Evolutionary conservation across 2,888 invertebrate genomes (phyloP).

Genomic region (Microplitis deprimator): DNA sequence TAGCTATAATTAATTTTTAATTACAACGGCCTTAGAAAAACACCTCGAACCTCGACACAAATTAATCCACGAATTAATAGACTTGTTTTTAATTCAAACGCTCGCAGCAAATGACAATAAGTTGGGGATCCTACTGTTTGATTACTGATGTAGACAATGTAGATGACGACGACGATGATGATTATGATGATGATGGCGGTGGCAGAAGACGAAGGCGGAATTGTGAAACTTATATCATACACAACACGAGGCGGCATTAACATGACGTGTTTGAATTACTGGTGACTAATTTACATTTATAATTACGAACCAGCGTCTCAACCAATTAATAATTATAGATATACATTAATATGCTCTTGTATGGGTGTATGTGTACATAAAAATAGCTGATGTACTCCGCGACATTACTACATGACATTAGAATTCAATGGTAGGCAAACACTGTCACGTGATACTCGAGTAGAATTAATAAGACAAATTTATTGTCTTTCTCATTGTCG

Average conservation of each 20-base stretch:
- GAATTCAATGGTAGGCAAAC: constrained; percentile 1
- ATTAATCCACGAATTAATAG: not conserved
- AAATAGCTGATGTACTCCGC: not conserved
- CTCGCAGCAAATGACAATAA: not conserved
- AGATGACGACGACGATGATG: no score
- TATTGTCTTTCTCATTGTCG: not conserved
- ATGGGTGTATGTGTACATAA: not conserved
- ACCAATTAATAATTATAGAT: constrained; percentile 60
- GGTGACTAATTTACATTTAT: constrained; percentile 64
- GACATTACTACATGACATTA: constrained; percentile 1
- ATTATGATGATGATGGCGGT: not conserved
- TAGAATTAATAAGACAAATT: constrained; percentile 1
- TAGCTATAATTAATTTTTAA: no score
- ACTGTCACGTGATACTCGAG: constrained; percentile 1
- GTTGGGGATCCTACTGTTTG: not conserved
- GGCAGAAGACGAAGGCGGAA: constrained; percentile 3
- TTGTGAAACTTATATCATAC: constrained; percentile 31
- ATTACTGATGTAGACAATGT: not conserved
- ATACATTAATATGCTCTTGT: not conserved
- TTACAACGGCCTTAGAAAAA: not conserved
- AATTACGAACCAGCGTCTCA: constrained; percentile 61
- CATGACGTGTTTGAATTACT: constrained; percentile 53
- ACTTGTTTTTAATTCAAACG: not conserved
- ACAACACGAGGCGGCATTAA: not conserved
- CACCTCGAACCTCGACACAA: not conserved